phyloP scores from a whole-genome alignment of 2,888 invertebrate genomes.

The Agonum fuliginosum region DNA sequence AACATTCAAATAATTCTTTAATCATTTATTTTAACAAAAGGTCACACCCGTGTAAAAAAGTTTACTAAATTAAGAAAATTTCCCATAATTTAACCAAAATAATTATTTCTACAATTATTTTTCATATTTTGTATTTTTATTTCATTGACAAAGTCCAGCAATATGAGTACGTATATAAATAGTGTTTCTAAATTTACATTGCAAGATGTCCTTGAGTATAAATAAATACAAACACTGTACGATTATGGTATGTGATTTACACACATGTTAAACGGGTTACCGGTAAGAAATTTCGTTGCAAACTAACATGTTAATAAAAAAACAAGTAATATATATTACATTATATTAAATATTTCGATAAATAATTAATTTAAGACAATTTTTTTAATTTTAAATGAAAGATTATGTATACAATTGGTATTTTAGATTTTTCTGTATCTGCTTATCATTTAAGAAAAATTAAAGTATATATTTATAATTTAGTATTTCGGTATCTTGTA shows the following conservation, averaged over 20 bases:
- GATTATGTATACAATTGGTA: no score
- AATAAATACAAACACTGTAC: not conserved
- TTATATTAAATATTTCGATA: no score
- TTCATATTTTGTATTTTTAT: not conserved
- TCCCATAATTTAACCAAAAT: no score
- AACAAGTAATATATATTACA: not conserved
- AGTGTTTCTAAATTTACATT: slow-evolving; percentile 1
- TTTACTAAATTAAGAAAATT: not conserved
- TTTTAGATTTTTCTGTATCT: no score
- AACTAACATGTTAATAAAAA: not conserved
- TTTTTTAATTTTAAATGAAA: no score
- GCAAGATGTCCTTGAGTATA: not conserved
- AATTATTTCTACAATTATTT: not conserved
- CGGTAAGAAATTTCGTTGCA: slow-evolving; percentile 4
- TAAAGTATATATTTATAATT: no score
- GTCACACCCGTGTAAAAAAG: not conserved
- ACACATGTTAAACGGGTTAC: not conserved
- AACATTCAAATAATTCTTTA: not conserved
- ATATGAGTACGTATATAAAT: not conserved
- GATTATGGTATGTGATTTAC: not conserved
- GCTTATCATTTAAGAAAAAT: no score
- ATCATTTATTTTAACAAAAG: not conserved
- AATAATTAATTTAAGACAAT: no score
- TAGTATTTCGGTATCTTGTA: no score
- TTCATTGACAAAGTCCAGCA: not conserved